A percentile compares a stretch with the other conserved stretches of the same genome.
These are phyloP conservation scores for Semibalanus balanoides DNA, from an alignment of 1,140 invertebrate species.

Conservation along the genomic window DNA sequence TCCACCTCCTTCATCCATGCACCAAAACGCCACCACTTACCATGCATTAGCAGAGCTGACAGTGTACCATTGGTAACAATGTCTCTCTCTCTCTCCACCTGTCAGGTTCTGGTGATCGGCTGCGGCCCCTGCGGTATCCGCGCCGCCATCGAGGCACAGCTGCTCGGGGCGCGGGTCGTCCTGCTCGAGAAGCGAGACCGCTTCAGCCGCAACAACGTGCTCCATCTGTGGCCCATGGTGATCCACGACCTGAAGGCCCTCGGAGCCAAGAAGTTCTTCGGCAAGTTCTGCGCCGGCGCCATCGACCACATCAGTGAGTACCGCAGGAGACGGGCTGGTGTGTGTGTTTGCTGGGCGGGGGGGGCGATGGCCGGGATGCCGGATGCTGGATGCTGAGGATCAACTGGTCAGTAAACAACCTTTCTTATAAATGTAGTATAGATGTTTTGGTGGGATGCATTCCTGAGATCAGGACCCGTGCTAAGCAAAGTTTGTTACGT, in stretches of 20 bases:
- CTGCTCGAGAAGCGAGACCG: conserved; percentile 83
- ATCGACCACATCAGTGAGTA: conserved; percentile 89
- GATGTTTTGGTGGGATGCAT: no score
- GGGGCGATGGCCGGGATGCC: no score
- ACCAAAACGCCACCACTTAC: no score
- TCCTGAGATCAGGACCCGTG: no score
- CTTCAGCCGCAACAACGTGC: conserved; percentile 91
- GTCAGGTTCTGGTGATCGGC: conserved; percentile 73
- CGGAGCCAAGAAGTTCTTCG: conserved; percentile 97
- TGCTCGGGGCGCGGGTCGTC: conserved; percentile 88
- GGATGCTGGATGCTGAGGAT: no score
- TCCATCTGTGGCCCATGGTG: conserved; percentile 97
- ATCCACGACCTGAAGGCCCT: conserved; percentile 87
- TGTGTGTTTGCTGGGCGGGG: no score
- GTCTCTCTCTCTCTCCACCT: neutral
- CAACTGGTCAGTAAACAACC: no score
- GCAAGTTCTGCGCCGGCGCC: conserved; percentile 95
- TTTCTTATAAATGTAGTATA: no score
- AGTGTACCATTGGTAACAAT: neutral
- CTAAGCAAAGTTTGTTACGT: no score
- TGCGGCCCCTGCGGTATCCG: conserved; percentile 89
- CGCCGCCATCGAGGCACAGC: conserved; percentile 87
- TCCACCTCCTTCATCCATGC: no score
- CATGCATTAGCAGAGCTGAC: no score
- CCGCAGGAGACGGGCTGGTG: neutral